Base-by-base conservation (phyloP, 2,888 invertebrate genomes). In the Scaptomyza flava region DNA sequence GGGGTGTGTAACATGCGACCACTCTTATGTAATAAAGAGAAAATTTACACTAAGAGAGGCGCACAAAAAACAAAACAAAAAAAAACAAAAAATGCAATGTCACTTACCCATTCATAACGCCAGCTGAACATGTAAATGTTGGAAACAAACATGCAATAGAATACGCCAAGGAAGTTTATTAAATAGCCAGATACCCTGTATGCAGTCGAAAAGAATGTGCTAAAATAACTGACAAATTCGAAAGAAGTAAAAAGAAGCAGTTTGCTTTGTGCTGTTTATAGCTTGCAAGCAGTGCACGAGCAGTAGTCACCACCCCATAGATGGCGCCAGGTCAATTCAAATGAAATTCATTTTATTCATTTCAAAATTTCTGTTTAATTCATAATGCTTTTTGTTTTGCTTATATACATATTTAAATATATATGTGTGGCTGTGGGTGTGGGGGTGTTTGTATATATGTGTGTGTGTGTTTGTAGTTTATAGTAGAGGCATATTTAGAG, bases 331-430 rank as follows among this genome's bases (percentile, higher is more conserved):
- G 4, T 7, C 9, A 0, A 11, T n/a, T 23, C 9, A 7, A 8
- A 6, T 6, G 14, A 50, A 50, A n/a, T n/a, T 1, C 14, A 12
- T 27, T 38, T 11, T 2, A 27, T 64, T 84, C 62, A 79, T 80
- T 85, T 85, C 76, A 80, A 80, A 80, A 77, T 77, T 79, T 81
- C 76, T 67, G 76, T 80, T 80, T 80, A 85, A 85, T 80, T 81
- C 66, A 69, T 80, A 84, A 84, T 81, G 81, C 81, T 78, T 64
- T 77, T 68, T 68, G 63, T 61, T 84, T 77, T 73, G 75, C 77
- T 81, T 74, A 86, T 75, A 75, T 72, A 75, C 72, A 77, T 76
- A 73, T 66, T 57, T 52, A 57, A 61, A 57, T 71, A 43, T 59
- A 42, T 62, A 34, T 43, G 50, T 43, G 20, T 50, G 8, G 62